Evolutionary conservation across 2,113 vertebrate species (phyloP).

Genomic region (Lycaon pictus): DNA sequence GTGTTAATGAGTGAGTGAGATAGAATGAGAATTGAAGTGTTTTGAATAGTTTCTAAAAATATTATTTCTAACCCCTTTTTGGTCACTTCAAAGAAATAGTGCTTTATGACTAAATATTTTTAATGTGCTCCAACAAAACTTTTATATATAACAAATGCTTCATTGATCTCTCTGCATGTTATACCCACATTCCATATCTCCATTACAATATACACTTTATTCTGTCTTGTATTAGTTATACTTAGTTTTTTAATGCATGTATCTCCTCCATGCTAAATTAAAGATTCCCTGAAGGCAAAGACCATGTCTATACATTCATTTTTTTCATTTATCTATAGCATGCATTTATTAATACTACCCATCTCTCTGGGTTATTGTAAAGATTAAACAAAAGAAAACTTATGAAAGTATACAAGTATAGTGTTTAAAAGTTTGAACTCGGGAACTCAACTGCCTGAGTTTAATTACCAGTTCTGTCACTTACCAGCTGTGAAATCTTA

Average conservation of each 20-base stretch:
- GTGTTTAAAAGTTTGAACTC: not conserved
- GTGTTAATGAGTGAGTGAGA: not conserved
- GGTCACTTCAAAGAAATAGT: not conserved
- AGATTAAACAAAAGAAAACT: slow-evolving; percentile 5
- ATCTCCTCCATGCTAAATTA: not conserved
- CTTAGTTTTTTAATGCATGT: not conserved
- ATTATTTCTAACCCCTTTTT: not conserved
- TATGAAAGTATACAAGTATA: not conserved
- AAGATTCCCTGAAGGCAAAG: not conserved
- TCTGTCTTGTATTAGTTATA: slow-evolving; percentile 39
- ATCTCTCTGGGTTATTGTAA: not conserved
- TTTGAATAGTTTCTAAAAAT: slow-evolving; percentile 19
- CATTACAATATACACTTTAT: not conserved
- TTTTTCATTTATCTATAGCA: not conserved
- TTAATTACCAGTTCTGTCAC: not conserved
- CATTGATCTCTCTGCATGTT: not conserved
- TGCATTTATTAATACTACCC: not conserved
- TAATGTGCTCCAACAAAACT: not conserved
- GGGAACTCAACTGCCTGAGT: not conserved
- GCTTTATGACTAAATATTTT: not conserved
- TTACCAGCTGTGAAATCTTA: slow-evolving; percentile 3
- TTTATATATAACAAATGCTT: not conserved
- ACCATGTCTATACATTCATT: not conserved
- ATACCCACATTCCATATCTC: not conserved
- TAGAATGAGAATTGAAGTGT: not conserved